Evolutionary conservation across 2,113 vertebrate species (phyloP), one percentile per base, ranked within the genome.

Genomic region (Anser brachyrhynchus): DNA sequence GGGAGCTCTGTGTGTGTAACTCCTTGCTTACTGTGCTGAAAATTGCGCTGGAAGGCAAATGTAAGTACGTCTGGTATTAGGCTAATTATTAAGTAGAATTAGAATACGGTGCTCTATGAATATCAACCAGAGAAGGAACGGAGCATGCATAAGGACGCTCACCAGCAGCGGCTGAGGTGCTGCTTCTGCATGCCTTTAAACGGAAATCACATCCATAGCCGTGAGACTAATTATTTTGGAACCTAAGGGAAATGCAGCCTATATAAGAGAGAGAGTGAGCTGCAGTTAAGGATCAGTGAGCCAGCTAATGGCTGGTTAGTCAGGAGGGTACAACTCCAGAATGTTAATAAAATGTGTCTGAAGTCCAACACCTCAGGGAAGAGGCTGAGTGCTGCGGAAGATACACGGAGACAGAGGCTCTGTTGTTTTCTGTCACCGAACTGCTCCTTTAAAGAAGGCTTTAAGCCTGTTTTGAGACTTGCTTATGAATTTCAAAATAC

Each of bases 221-320:
- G 6, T 92, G 96, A 97, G 96, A 95, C 95, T 97, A 97, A 97
- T 97, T 97, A 97, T 97, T 97, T 95, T 91, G 92, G 89, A 97
- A 97, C 97, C 95, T 96, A 95, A 95, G 96, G 97, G 96, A 97
- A 97, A 97, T 95, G 91, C 96, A 96, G 96, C 79, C 94, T 95
- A 92, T 95, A 92, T 96, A 96, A 96, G 93, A 95, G 95, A 90
- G 95, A 82, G 94, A 97, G 93, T 92, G 93, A 97, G 97, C 92
- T 97, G 95, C 95, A 96, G 96, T 97, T 97, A 97, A 97, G 96
- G 95, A 97, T 97, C 96, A 97, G 96, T 95, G 96, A 97, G 95
- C 96, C 97, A 97, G 95, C 91, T 97, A 97, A 97, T 97, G 95
- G 95, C 96, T 95, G 95, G 93, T 97, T 97, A 97, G 96, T 96